Conservation (phyloP, 1,140 invertebrate genomes). For the Chrysopa pallens region DNA sequence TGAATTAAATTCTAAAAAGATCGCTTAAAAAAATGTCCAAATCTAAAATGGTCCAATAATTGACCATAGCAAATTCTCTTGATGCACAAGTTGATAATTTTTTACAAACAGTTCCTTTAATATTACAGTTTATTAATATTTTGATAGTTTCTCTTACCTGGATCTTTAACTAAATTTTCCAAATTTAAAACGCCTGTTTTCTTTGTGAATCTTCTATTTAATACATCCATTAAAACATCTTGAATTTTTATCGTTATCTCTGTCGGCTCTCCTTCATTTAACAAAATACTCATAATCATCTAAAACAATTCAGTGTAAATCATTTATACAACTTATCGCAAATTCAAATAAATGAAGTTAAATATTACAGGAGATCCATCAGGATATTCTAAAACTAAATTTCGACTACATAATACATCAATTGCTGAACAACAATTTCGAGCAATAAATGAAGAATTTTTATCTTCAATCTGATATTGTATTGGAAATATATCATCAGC, state of each 20-base stretch:
- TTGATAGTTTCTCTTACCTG: constrained; percentile 14
- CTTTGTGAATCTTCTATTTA: constrained; percentile 22
- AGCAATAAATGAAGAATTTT: constrained; percentile 24
- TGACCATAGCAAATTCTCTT: no score
- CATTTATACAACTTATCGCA: background rate
- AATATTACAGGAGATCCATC: constrained; percentile 11
- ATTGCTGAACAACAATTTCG: constrained; percentile 29
- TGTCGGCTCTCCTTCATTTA: constrained; percentile 24
- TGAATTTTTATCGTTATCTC: constrained; percentile 28
- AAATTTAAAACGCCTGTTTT: constrained; percentile 21
- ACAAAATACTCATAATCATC: constrained; percentile 22
- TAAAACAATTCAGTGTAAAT: constrained; percentile 8
- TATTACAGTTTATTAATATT: no score
- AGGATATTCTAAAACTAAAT: constrained; percentile 23
- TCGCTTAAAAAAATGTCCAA: background rate
- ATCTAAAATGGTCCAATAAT: no score
- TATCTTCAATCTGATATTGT: constrained; percentile 19
- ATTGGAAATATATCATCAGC: constrained; percentile 30
- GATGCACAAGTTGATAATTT: no score
- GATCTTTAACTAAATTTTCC: constrained; percentile 25
- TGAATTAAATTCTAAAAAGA: background rate
- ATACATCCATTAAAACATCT: constrained; percentile 19
- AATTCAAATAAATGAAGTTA: constrained; percentile 1
- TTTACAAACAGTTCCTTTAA: no score
- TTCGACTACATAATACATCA: constrained; percentile 25